Evolutionary conservation across 2,888 invertebrate species (phyloP).

Genomic region (Mystacides longicornis): DNA sequence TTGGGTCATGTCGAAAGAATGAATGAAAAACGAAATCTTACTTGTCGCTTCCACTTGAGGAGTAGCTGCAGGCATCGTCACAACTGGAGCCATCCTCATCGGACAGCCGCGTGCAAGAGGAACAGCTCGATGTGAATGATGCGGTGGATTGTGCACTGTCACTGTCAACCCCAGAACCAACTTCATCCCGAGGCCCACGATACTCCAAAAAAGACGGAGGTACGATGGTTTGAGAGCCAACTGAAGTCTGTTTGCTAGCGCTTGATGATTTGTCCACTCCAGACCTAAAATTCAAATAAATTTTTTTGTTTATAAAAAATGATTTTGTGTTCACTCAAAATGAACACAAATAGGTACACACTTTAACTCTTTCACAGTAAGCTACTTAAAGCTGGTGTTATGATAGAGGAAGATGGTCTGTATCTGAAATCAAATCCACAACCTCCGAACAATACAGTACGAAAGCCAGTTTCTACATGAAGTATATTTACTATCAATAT

Average conservation of each 20-base stretch:
- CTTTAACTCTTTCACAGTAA: no score
- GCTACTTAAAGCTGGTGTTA: no score
- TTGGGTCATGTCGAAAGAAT: no score
- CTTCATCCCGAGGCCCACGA: slow-evolving; percentile 45
- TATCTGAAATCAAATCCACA: no score
- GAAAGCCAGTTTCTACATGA: no score
- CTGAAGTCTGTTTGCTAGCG: slow-evolving; percentile 15
- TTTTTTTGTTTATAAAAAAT: no score
- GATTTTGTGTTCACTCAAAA: no score
- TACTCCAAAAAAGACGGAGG: slow-evolving; percentile 47
- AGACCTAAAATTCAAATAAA: slow-evolving; percentile 1
- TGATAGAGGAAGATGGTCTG: no score
- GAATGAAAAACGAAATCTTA: slow-evolving; percentile 26
- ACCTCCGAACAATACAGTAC: no score
- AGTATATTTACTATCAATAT: no score
- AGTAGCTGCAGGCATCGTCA: slow-evolving; percentile 32
- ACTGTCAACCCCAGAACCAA: slow-evolving; percentile 40
- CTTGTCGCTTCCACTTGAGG: slow-evolving; percentile 36
- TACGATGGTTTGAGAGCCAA: slow-evolving; percentile 30
- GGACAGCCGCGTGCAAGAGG: slow-evolving; percentile 47
- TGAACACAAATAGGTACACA: no score
- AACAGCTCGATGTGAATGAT: slow-evolving; percentile 30
- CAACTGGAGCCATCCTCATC: slow-evolving; percentile 34
- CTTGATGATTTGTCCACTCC: slow-evolving; percentile 11
- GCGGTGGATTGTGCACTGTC: slow-evolving; percentile 42